A percentile compares a stretch with the other conserved stretches of the same genome.
phyloP scores from a whole-genome alignment of 1,140 invertebrate genomes.

The Babylonia areolata region DNA sequence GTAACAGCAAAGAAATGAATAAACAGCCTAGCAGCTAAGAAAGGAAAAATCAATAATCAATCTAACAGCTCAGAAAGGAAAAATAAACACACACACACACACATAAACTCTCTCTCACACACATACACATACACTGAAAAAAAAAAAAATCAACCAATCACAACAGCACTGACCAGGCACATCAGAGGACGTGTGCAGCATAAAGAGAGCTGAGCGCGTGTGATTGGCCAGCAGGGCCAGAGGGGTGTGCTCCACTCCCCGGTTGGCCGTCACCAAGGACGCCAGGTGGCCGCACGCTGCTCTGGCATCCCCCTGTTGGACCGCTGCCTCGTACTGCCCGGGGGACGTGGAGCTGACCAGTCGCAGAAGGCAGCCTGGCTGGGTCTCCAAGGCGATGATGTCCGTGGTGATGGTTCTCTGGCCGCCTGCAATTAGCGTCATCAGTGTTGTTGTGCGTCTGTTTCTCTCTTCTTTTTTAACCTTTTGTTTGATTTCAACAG shows the following conservation, averaged over 20 bases:
- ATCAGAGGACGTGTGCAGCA: slow-evolving; percentile 28
- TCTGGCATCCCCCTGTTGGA: slow-evolving; percentile 45
- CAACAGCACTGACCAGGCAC: slow-evolving; percentile 14
- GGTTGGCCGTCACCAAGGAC: slow-evolving; percentile 66
- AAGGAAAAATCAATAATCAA: too few relatives aligned
- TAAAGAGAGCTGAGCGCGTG: slow-evolving; percentile 56
- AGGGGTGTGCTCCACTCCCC: slow-evolving; percentile 64
- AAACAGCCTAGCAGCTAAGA: too few relatives aligned
- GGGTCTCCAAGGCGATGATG: slow-evolving; percentile 67
- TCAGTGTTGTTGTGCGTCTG: too few relatives aligned
- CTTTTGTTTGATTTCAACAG: too few relatives aligned
- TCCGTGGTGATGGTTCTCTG: slow-evolving; percentile 59
- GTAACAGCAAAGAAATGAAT: too few relatives aligned
- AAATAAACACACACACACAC: too few relatives aligned
- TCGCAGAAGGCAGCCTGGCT: slow-evolving; percentile 67
- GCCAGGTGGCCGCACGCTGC: slow-evolving; percentile 67
- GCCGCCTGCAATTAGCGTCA: slow-evolving; percentile 61
- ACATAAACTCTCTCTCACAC: too few relatives aligned
- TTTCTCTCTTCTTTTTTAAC: too few relatives aligned
- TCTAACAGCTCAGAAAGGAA: too few relatives aligned
- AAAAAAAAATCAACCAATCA: neutral
- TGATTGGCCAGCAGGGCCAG: slow-evolving; percentile 68
- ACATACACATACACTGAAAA: too few relatives aligned
- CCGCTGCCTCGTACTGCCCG: slow-evolving; percentile 58
- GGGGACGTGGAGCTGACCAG: slow-evolving; percentile 59